These are phyloP conservation scores for Ochotona princeps DNA, from an alignment of 2,113 vertebrate genomes.

Conservation along the genomic window DNA sequence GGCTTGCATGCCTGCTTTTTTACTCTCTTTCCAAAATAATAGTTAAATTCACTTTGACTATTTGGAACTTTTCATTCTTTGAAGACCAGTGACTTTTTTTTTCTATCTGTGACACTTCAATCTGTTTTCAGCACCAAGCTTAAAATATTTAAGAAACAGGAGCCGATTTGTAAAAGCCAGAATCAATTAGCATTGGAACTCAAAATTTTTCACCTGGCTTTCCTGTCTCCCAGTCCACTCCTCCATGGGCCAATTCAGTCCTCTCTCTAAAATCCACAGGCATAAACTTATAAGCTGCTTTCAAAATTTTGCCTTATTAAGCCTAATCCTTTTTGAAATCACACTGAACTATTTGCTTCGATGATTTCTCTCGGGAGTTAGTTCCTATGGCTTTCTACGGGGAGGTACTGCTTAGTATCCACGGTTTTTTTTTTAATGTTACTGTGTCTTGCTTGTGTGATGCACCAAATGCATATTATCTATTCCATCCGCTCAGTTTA, in stretches of 20 bases:
- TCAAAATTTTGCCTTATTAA: conserved; percentile 65
- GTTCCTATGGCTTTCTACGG: neutral
- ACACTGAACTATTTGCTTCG: conserved; percentile 59
- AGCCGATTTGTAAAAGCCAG: conserved; percentile 33
- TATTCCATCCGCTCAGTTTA: neutral
- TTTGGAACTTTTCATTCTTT: conserved; percentile 14
- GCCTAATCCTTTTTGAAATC: conserved; percentile 62
- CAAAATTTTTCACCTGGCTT: conserved; percentile 20
- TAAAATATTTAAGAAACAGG: conserved; percentile 37
- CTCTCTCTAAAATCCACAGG: conserved; percentile 38
- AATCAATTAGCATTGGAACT: conserved; percentile 41
- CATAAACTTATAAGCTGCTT: conserved; percentile 25
- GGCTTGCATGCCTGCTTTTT: neutral
- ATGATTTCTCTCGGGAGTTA: conserved; percentile 48
- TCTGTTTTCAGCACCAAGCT: conserved; percentile 23
- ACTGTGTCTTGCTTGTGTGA: neutral
- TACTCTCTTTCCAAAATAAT: neutral
- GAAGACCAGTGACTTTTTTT: conserved; percentile 16
- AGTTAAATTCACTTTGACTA: neutral
- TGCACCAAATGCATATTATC: neutral
- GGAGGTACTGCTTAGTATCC: conserved; percentile 45
- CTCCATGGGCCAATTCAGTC: conserved; percentile 26
- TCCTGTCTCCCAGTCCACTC: neutral
- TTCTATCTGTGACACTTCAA: neutral
- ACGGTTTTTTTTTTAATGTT: conserved; percentile 52